Evolutionary conservation across 1,140 invertebrate genomes (phyloP).

Genomic region (Choristoneura fumiferana): DNA sequence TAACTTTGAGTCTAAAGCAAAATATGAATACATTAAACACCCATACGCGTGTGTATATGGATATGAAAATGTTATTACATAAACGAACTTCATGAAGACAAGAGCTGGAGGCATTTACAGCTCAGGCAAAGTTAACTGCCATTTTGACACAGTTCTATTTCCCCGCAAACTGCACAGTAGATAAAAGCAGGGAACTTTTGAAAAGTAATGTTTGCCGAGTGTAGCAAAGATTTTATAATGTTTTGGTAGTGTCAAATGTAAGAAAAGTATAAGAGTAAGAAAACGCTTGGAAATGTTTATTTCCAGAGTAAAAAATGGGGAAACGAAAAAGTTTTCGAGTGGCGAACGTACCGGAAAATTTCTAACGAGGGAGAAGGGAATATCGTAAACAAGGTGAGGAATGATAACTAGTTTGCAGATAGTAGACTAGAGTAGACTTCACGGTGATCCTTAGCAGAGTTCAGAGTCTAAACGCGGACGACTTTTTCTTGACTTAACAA

Average conservation of each 20-base stretch:
- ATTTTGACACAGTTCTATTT: slow-evolving; percentile 39
- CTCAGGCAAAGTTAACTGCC: slow-evolving; percentile 32
- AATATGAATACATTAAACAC: neutral
- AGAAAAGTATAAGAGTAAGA: too few species aligned
- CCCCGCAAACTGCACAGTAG: neutral
- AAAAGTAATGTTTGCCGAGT: neutral
- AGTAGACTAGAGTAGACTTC: too few species aligned
- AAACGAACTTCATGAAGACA: slow-evolving; percentile 26
- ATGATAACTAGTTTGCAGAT: too few species aligned
- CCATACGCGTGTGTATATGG: neutral
- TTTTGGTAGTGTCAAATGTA: neutral
- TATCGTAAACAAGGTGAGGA: too few species aligned
- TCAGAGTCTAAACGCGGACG: too few species aligned
- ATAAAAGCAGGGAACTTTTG: slow-evolving; percentile 3
- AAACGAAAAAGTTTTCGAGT: too few species aligned
- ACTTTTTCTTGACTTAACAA: too few species aligned
- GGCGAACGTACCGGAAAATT: too few species aligned
- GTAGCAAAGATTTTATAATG: neutral
- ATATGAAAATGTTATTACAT: slow-evolving; percentile 38
- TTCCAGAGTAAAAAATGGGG: too few species aligned
- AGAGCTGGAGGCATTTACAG: slow-evolving; percentile 31
- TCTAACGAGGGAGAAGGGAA: too few species aligned
- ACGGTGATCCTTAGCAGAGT: too few species aligned
- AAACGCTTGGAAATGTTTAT: too few species aligned
- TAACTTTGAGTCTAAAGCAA: neutral